These are phyloP conservation scores for Linepithema humile DNA, from an alignment of 1,140 invertebrate species.

Conservation along the genomic window DNA sequence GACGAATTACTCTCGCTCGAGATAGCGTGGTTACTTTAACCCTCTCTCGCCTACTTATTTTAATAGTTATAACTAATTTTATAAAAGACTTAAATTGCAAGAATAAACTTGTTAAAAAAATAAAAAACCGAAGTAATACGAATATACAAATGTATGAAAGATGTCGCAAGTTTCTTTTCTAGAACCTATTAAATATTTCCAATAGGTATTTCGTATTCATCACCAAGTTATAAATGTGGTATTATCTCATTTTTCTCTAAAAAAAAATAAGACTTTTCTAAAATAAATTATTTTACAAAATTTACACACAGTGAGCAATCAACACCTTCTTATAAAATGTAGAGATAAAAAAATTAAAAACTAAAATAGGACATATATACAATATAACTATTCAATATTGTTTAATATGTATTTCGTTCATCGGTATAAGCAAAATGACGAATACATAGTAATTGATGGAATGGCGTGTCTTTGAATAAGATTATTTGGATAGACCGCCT, in stretches of 20 bases:
- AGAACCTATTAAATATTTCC: background rate
- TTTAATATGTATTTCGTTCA: slow-evolving; percentile 4
- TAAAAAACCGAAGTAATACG: background rate
- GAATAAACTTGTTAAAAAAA: background rate
- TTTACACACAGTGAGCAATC: background rate
- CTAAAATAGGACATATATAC: background rate
- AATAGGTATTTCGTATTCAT: no score
- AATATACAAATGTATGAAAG: background rate
- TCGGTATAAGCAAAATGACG: background rate
- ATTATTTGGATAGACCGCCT: background rate
- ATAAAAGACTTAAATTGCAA: background rate
- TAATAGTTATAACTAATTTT: background rate
- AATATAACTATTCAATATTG: background rate
- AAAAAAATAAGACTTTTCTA: no score
- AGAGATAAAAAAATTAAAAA: background rate
- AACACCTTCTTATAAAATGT: background rate
- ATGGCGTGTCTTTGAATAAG: background rate
- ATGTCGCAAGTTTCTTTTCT: background rate
- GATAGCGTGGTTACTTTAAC: slow-evolving; percentile 7
- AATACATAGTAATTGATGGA: background rate
- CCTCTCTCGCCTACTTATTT: background rate
- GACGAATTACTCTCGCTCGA: slow-evolving; percentile 19
- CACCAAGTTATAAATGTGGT: no score
- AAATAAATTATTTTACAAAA: background rate
- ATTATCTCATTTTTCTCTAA: no score